These are phyloP conservation scores for Philhelius pedissequus DNA, from an alignment of 2,888 invertebrate genomes.

Conservation along the genomic window DNA sequence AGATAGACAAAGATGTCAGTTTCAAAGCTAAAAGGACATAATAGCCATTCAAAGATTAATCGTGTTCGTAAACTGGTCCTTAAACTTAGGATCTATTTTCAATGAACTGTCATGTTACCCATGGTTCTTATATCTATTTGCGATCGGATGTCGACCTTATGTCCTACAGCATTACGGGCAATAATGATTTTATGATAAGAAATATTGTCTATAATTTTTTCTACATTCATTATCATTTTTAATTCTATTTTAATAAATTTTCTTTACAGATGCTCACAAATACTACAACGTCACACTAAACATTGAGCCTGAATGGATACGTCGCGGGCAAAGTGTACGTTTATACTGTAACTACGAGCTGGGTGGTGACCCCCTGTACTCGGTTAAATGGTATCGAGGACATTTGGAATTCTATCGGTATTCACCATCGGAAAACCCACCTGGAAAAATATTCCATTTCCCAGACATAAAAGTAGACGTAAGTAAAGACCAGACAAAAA, in stretches of 20 bases:
- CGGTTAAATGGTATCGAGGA: conserved; percentile 86
- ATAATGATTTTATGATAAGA: too few species aligned
- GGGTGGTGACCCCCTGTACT: conserved; percentile 84
- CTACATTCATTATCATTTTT: background rate
- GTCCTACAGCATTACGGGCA: too few species aligned
- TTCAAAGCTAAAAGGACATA: too few species aligned
- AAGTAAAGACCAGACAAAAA: conserved; percentile 76
- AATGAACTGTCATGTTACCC: too few species aligned
- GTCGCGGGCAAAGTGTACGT: conserved; percentile 82
- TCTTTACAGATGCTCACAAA: conserved; percentile 80
- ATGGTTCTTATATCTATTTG: too few species aligned
- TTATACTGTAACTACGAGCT: conserved; percentile 83
- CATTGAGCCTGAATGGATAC: conserved; percentile 83
- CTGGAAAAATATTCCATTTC: conserved; percentile 84
- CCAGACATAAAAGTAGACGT: conserved; percentile 85
- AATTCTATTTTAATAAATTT: conserved; percentile 69
- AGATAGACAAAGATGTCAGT: too few species aligned
- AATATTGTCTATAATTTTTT: background rate
- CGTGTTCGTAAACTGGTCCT: too few species aligned
- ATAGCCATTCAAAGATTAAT: too few species aligned
- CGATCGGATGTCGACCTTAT: too few species aligned
- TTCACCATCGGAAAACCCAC: conserved; percentile 83
- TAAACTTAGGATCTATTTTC: too few species aligned
- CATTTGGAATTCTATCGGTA: conserved; percentile 85
- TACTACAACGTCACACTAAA: conserved; percentile 80